Base-by-base conservation (phyloP, 2,888 invertebrate genomes). In the Cheiracanthium punctorium region DNA sequence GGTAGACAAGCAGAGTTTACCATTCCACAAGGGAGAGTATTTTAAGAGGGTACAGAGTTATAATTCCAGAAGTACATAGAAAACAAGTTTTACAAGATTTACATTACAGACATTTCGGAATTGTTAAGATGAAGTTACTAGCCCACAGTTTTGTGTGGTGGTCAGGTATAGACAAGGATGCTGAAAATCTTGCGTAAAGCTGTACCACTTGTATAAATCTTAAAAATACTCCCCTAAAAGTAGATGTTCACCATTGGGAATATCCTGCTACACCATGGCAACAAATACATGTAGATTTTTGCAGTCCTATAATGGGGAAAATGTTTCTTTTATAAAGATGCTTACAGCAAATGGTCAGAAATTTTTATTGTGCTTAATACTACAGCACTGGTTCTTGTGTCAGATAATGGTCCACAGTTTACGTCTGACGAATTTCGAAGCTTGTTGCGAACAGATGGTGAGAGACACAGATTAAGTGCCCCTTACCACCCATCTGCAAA, bases 301-400 rank as follows among this genome's bases (percentile, higher is more conserved):
- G 7, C 37, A 10, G 10, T 37, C 37, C 37, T 37, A 7, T 37
- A 7, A 37, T 37, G 37, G 37, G 37, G 37, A 37, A 37, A 37
- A 37, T 37, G 37, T 37, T 37, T 10, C 10, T 37, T 7, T 4
- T 37, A 37, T 24, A 28, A 33, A 1, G 32, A 71, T 37, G 30
- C 80, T 32, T 43, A 71, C 20, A 71, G 58, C 14, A 80, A 80
- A 20, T 64, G 64, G 64, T 14, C 71, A 41, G 80, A 80, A 64
- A 20, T 58, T 4, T 71, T 37, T 29, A 29, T 17, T 28, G 33
- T 52, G 58, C 48, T 29, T 1, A n/a, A 17, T 0, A 73, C 29
- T 1, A 73, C 73, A 0, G 4, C 10, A 32, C 5, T 30, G 2
- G n/a, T 67, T 12, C 20, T 30, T 2, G n/a, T 67, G 7, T 30